Evolutionary conservation across 2,888 invertebrate genomes (phyloP), one percentile per base, ranked within the genome.

Genomic region (Hermaeophaga mercurialis): DNA sequence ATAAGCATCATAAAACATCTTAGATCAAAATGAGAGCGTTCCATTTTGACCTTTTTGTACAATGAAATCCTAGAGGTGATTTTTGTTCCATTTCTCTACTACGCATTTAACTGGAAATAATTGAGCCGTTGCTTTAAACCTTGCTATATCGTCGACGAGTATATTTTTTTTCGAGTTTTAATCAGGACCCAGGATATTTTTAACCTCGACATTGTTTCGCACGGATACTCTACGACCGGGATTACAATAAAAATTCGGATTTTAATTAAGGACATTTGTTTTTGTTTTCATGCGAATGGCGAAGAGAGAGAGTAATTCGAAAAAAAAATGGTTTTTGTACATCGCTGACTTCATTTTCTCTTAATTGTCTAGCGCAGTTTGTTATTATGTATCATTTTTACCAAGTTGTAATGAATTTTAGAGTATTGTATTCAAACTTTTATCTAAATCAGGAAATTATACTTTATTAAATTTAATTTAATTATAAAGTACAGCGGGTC

Each of bases 31-130:
- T n/a, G n/a, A n/a, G n/a, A n/a, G n/a, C n/a, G n/a, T n/a, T n/a
- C n/a, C n/a, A n/a, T n/a, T n/a, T n/a, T n/a, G n/a, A n/a, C n/a
- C n/a, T n/a, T n/a, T n/a, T n/a, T n/a, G n/a, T n/a, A n/a, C n/a
- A n/a, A n/a, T n/a, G 19, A 33, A 33, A 34, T 19, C 18, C 15
- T 15, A 6, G 34, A 34, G 34, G 47, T 47, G 18, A 15, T 18
- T 47, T 47, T 18, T 8, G 9, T 19, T 12, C 22, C 14, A 33
- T 47, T 47, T 17, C 34, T 34, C 19, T 12, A 12, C n/a, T 11
- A 8, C 22, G 33, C 22, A 34, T 22, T 34, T 47, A 47, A 47
- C 34, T 34, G 47, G 34, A 47, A 47, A 31, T 47, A 47, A 47
- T 47, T n/a, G 11, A 47, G 47, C 34, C 12, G 34, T 17, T 33